Percentiles rank a stretch among this genome's conserved stretches.
Conservation (phyloP, 2,797 vertebrate species). For the Gambelia wislizenii region DNA sequence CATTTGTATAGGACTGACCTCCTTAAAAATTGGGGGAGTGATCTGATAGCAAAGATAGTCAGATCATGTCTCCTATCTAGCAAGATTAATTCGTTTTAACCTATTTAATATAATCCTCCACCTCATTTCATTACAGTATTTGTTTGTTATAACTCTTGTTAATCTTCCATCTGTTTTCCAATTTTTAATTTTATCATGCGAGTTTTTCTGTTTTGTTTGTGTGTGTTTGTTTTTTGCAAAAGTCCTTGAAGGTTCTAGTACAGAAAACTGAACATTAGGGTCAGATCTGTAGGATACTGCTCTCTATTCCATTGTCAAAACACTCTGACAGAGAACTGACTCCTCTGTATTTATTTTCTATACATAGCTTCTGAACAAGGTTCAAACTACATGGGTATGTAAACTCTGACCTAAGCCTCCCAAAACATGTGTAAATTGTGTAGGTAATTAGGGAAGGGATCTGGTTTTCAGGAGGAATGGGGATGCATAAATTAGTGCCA, state of each 20-base stretch:
- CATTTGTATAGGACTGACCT: neutral
- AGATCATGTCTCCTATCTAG: neutral
- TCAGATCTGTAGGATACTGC: neutral
- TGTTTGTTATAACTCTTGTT: neutral
- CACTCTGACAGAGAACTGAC: neutral
- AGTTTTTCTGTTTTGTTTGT: too few species aligned
- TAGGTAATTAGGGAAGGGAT: neutral
- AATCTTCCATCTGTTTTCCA: conserved; percentile 2
- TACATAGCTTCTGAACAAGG: neutral
- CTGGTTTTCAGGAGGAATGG: neutral
- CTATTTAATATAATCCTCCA: neutral
- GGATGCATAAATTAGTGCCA: neutral
- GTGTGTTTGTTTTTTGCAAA: neutral
- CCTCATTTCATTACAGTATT: neutral
- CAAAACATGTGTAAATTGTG: neutral
- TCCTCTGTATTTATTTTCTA: neutral
- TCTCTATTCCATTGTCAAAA: neutral
- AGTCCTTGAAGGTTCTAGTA: neutral
- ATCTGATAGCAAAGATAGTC: neutral
- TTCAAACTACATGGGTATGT: neutral
- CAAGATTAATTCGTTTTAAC: neutral
- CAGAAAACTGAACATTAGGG: neutral
- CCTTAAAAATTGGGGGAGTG: neutral
- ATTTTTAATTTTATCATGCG: neutral
- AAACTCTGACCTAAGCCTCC: too few species aligned